These are phyloP conservation scores for Zaprionus lachaisei DNA, from an alignment of 1,140 invertebrate genomes.

Conservation along the genomic window DNA sequence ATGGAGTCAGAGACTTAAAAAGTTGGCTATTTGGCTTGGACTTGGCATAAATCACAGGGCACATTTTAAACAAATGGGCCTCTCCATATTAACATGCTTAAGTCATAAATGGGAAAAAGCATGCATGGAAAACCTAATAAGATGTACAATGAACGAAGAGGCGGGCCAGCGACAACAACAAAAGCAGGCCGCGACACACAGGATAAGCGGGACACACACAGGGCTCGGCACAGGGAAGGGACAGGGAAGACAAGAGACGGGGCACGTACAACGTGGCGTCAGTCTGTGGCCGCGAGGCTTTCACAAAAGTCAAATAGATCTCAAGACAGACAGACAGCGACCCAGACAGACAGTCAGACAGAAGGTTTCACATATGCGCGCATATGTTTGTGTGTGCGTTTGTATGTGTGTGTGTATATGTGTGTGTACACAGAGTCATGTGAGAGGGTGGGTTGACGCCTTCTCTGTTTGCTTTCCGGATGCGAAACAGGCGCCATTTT, in stretches of 20 bases:
- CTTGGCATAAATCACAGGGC: slow-evolving; percentile 61
- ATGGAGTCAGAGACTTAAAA: background rate
- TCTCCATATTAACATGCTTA: slow-evolving; percentile 66
- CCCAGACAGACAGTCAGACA: slow-evolving; percentile 46
- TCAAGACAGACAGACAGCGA: slow-evolving; percentile 40
- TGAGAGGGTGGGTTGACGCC: slow-evolving; percentile 4
- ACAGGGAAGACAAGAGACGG: slow-evolving; percentile 25
- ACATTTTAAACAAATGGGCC: slow-evolving; percentile 50
- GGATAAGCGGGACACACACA: background rate
- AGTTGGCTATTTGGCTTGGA: slow-evolving; percentile 11
- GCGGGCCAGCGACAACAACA: slow-evolving; percentile 4
- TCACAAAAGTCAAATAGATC: slow-evolving; percentile 39
- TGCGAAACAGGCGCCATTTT: slow-evolving; percentile 39
- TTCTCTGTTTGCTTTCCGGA: slow-evolving; percentile 36
- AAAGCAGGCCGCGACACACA: slow-evolving; percentile 19
- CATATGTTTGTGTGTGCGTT: slow-evolving; percentile 9
- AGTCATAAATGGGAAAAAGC: slow-evolving; percentile 61
- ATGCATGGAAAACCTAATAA: slow-evolving; percentile 51
- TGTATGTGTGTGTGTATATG: background rate
- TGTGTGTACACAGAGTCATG: slow-evolving; percentile 7
- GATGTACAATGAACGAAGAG: slow-evolving; percentile 25
- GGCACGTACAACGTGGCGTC: slow-evolving; percentile 42
- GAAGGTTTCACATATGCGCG: slow-evolving; percentile 22
- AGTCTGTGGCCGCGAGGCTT: slow-evolving; percentile 46
- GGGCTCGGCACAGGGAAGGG: slow-evolving; percentile 21